These are phyloP conservation scores for Drosophila subsilvestris DNA, from an alignment of 2,888 invertebrate species.

Conservation along the genomic window DNA sequence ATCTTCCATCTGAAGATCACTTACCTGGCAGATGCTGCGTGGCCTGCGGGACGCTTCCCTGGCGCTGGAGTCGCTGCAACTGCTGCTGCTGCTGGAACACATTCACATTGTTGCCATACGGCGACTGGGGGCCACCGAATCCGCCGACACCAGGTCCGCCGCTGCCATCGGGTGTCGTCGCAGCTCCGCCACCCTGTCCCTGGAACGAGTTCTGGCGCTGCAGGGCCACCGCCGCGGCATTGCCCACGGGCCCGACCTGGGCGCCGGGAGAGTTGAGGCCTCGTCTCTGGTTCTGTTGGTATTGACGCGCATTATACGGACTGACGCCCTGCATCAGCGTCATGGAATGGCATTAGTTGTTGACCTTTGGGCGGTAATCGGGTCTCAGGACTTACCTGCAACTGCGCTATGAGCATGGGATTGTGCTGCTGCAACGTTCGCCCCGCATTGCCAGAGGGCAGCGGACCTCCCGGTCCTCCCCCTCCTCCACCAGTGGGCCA, in stretches of 20 bases:
- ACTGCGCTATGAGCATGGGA: slow-evolving; percentile 94
- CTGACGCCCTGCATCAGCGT: slow-evolving; percentile 74
- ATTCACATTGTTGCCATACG: slow-evolving; percentile 71
- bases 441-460: slow-evolving; percentile 61
- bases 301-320: slow-evolving; percentile 82
- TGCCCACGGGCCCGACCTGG: slow-evolving; percentile 61
- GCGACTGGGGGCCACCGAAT: slow-evolving; percentile 80
- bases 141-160: slow-evolving; percentile 59
- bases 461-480: slow-evolving; percentile 59
- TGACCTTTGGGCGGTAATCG: background rate
- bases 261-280: slow-evolving; percentile 83
- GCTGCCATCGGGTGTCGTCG: slow-evolving; percentile 61
- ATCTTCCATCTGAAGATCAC: slow-evolving; percentile 16
- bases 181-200: slow-evolving; percentile 51
- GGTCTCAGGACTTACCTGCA: slow-evolving; percentile 87
- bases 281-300: slow-evolving; percentile 81
- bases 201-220: slow-evolving; percentile 84
- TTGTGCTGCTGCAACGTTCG: slow-evolving; percentile 91
- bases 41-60: slow-evolving; percentile 83
- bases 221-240: slow-evolving; percentile 58
- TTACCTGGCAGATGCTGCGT: slow-evolving; percentile 84
- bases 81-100: slow-evolving; percentile 82
- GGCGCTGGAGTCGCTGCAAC: slow-evolving; percentile 83
- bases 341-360: slow-evolving; percentile 46
- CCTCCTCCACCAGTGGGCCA: slow-evolving; percentile 50